These are phyloP conservation scores for Bimastos eiseni DNA, from an alignment of 2,888 invertebrate species.

Conservation along the genomic window DNA sequence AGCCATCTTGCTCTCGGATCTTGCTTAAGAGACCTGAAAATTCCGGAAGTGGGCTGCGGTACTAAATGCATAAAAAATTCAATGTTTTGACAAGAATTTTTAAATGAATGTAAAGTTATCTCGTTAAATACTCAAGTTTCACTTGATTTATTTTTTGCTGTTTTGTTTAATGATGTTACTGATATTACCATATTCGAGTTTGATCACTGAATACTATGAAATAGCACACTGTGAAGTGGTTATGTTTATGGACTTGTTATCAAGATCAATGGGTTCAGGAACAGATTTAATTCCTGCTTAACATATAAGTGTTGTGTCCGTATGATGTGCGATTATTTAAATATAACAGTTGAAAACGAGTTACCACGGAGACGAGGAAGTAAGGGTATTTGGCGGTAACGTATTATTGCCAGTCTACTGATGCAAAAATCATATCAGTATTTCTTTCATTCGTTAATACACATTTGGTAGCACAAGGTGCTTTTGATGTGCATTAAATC, in stretches of 20 bases:
- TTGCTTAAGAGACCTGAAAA: not conserved
- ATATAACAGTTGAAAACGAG: not conserved
- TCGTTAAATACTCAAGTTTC: not conserved
- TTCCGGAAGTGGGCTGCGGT: constrained; percentile 13
- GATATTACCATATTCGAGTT: not conserved
- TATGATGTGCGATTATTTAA: not conserved
- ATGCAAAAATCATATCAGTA: not conserved
- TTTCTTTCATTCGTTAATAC: too few relatives aligned
- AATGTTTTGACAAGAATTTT: constrained; percentile 13
- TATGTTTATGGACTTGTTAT: not conserved
- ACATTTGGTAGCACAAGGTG: too few relatives aligned
- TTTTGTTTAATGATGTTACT: not conserved
- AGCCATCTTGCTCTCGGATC: not conserved
- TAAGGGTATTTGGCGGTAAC: not conserved
- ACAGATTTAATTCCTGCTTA: constrained; percentile 13
- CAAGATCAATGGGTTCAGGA: not conserved
- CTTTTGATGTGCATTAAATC: too few relatives aligned
- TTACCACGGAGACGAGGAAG: not conserved
- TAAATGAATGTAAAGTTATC: constrained; percentile 9
- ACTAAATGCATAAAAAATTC: constrained; percentile 9
- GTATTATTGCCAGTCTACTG: not conserved
- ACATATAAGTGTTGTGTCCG: not conserved
- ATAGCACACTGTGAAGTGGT: not conserved
- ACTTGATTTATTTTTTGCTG: not conserved
- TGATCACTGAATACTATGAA: not conserved